Base-by-base conservation (phyloP, 2,888 invertebrate genomes). In the Microplitis manilae region DNA sequence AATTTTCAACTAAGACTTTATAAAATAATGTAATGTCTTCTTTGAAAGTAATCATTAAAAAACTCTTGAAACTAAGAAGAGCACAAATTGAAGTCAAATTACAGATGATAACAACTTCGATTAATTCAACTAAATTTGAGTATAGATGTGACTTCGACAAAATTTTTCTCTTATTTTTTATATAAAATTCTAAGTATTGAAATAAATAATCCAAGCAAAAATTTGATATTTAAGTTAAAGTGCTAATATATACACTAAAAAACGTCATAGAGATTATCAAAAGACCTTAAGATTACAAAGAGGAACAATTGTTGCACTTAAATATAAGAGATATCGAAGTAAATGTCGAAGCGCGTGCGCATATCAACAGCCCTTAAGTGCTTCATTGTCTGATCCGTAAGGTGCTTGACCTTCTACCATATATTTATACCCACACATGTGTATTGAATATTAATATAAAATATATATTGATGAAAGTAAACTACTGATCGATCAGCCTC, bases 361-460 rank as follows among this genome's bases (percentile, higher is more conserved):
- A 65, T 65, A 13, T 9, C 20, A 30, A 68, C 68, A 73, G 39
- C 72, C 61, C 59, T 9, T 67, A 65, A 62, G 41, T 64, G 60
- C 13, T 65, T 65, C 86, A 89, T 89, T 90, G 89, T 89, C 87
- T 89, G 86, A 84, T 79, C 77, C 73, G 76, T 82, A 87, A 86
- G 87, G 86, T 86, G 85, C 89, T 89, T 88, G 89, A 89, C 89
- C 89, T 89, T 89, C 88, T 86, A 85, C 85, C 82, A 87, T 80
- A 86, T 87, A 85, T 50, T 50, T 8, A 50, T 50, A 50, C 50
- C 50, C 50, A 13, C 50, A 50, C 13, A 5, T 50, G 13, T 50
- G 50, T 13, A 50, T 13, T 50, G 9, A 13, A 5, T 50, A 50
- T 50, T 50, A 50, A 50, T 50, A 50, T 85, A 80, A 82, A 85